A percentile compares a stretch with the other conserved stretches of the same genome.
These are phyloP conservation scores for Eupeodes corollae DNA, from an alignment of 1,140 invertebrate species.

Conservation along the genomic window DNA sequence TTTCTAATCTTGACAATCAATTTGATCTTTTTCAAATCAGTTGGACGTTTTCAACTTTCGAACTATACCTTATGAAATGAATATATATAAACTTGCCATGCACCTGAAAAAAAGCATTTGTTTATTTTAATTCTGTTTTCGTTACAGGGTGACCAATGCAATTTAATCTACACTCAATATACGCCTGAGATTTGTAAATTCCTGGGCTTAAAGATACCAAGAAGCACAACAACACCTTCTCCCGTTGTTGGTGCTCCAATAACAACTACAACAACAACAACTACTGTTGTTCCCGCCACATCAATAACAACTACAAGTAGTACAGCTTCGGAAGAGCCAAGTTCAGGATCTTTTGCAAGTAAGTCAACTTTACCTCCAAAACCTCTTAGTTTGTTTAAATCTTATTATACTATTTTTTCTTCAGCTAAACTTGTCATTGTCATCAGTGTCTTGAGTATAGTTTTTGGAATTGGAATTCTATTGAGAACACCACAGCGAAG, in stretches of 20 bases:
- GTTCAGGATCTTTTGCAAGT: conserved; percentile 27
- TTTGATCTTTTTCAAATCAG: too few relatives aligned
- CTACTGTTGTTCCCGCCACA: conserved; percentile 8
- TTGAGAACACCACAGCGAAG: conserved; percentile 17
- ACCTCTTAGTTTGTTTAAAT: too few relatives aligned
- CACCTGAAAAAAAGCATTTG: too few relatives aligned
- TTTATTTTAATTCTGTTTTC: conserved; percentile 1
- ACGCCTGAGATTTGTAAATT: conserved; percentile 32
- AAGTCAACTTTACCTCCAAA: conserved; percentile 10
- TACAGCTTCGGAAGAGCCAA: too few relatives aligned
- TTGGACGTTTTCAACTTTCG: too few relatives aligned
- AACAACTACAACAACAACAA: conserved; percentile 9
- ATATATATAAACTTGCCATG: too few relatives aligned
- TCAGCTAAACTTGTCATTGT: too few relatives aligned
- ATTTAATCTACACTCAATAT: conserved; percentile 27
- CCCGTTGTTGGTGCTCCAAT: not conserved
- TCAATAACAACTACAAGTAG: conserved; percentile 10
- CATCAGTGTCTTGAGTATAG: too few relatives aligned
- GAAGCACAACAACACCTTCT: conserved; percentile 8
- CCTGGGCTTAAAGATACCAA: conserved; percentile 15
- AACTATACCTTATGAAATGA: too few relatives aligned
- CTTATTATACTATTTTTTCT: too few relatives aligned
- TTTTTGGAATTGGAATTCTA: too few relatives aligned
- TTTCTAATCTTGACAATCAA: too few relatives aligned
- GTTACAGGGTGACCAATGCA: conserved; percentile 23